phyloP scores from a whole-genome alignment of 2,797 vertebrate species.

The Malacoctenus gilli region DNA sequence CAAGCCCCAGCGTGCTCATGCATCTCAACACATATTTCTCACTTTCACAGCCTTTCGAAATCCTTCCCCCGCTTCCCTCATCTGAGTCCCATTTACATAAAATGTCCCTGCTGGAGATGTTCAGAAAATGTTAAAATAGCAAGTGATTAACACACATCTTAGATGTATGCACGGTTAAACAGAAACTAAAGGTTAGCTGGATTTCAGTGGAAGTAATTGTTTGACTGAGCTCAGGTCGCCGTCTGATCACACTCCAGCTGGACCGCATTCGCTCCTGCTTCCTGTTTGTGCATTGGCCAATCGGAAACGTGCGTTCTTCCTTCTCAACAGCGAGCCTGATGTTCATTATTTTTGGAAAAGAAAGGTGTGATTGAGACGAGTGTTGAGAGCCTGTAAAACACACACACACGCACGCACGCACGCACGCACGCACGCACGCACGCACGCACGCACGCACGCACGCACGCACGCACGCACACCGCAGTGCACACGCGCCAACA shows the following conservation, averaged over 20 bases:
- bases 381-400: constrained; percentile 16
- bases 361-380: constrained; percentile 35
- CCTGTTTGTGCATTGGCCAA: not conserved
- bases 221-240: constrained; percentile 2
- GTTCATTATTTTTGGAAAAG: constrained; percentile 24
- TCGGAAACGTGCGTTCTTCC: not conserved
- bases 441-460: not conserved
- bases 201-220: not conserved
- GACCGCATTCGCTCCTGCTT: not conserved
- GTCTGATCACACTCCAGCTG: not conserved
- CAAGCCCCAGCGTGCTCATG: not conserved
- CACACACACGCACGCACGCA: not conserved
- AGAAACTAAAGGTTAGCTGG: no score
- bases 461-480: not conserved
- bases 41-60: constrained; percentile 8
- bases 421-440: not conserved
- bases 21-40: constrained; percentile 13
- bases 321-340: not conserved
- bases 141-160: not conserved
- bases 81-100: no score
- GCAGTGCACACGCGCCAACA: not conserved
- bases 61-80: constrained; percentile 13
- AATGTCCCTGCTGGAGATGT: constrained; percentile 9
- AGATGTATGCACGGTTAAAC: no score
- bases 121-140: constrained; percentile 25